Conservation (phyloP, 2,888 invertebrate genomes). For the Euphydryas editha region DNA sequence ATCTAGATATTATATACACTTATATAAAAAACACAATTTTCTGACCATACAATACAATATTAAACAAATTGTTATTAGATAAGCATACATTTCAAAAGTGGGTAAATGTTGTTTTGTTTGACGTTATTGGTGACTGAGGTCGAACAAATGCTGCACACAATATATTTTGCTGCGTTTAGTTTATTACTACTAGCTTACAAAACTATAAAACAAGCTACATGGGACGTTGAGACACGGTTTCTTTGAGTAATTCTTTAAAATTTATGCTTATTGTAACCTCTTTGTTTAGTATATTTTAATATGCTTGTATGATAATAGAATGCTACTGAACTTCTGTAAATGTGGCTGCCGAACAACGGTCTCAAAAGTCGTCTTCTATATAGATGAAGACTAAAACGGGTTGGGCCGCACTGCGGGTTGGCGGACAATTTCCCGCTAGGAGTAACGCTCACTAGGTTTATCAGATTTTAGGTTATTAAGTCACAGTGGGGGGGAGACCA, state of each 20-base stretch:
- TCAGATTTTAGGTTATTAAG: no score
- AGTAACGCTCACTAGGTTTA: no score
- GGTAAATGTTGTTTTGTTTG: conserved; percentile 33
- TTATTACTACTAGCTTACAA: conserved; percentile 1
- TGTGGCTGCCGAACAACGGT: no score
- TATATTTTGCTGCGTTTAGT: conserved; percentile 1
- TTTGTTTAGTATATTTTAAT: neutral
- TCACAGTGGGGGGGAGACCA: no score
- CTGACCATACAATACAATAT: neutral
- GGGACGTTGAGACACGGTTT: conserved; percentile 1
- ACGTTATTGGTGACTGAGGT: conserved; percentile 20
- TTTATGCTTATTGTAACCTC: neutral
- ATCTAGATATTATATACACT: neutral
- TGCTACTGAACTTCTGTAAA: no score
- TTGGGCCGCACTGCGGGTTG: no score
- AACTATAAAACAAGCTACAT: conserved; percentile 6
- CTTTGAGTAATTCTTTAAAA: neutral
- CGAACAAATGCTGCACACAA: conserved; percentile 4
- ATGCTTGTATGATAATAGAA: no score
- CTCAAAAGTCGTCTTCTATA: no score
- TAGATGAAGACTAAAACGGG: no score
- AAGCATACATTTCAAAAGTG: conserved; percentile 21
- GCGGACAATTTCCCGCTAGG: no score
- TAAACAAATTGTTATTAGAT: conserved; percentile 26
- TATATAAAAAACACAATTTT: neutral